These are phyloP conservation scores for Melanotaenia pygmaea DNA, from an alignment of 2,797 vertebrate genomes.

Conservation along the genomic window DNA sequence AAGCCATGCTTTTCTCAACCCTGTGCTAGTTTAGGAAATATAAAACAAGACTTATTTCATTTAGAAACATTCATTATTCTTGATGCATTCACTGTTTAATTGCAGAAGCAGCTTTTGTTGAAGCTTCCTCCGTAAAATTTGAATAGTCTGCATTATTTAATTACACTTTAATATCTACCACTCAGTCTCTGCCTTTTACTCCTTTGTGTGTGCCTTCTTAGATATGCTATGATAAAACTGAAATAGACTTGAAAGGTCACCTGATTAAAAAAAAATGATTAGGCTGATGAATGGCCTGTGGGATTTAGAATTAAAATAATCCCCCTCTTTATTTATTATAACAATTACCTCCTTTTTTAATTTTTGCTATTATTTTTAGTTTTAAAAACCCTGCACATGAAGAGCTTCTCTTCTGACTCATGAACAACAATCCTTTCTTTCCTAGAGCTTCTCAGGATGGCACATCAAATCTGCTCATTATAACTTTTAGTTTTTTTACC, in stretches of 20 bases:
- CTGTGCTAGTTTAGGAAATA: conserved; percentile 19
- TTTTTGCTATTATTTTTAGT: background rate
- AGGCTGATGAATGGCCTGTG: background rate
- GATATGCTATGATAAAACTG: conserved; percentile 2
- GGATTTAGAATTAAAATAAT: conserved; percentile 12
- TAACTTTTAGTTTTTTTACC: conserved; percentile 16
- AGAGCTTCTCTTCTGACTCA: conserved; percentile 15
- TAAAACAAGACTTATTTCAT: background rate
- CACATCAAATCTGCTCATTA: conserved; percentile 48
- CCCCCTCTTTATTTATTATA: conserved; percentile 34
- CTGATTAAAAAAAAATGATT: background rate
- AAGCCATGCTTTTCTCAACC: conserved; percentile 12
- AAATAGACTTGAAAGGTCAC: background rate
- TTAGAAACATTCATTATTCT: conserved; percentile 5
- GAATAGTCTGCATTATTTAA: background rate
- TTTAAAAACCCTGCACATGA: conserved; percentile 7
- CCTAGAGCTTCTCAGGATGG: conserved; percentile 5
- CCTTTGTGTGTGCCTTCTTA: conserved; percentile 1
- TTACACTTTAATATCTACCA: background rate
- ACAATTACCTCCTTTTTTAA: conserved; percentile 12
- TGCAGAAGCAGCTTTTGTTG: conserved; percentile 21
- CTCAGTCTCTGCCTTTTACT: background rate
- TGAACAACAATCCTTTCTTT: conserved; percentile 44
- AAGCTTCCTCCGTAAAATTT: background rate
- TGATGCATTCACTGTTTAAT: conserved; percentile 20